Percentiles rank a stretch among this genome's conserved stretches.
phyloP scores from a whole-genome alignment of 92 coral and sea anemone species.

The Epizoanthus fatuus region DNA sequence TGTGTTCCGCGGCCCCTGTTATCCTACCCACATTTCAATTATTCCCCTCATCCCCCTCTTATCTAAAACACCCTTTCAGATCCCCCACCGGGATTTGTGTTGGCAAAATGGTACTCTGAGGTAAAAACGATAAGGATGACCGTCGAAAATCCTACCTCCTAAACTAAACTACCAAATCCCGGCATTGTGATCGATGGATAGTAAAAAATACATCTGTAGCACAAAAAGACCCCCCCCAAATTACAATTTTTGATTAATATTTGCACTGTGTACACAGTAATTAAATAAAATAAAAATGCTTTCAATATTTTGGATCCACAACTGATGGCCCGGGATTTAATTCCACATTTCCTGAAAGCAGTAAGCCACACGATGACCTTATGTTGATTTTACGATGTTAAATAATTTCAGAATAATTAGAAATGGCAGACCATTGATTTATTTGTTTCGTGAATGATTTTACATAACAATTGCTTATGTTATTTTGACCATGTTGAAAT shows the following conservation, averaged over 20 bases:
- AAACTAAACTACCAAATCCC: too few species aligned
- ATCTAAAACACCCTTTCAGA: slow-evolving; percentile 32
- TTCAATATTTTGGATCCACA: slow-evolving; percentile 9
- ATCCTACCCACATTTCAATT: too few species aligned
- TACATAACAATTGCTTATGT: slow-evolving; percentile 24
- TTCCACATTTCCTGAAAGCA: slow-evolving; percentile 43
- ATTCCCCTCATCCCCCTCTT: slow-evolving; percentile 12
- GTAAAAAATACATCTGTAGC: too few species aligned
- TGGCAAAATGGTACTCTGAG: slow-evolving; percentile 26
- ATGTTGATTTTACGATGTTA: too few species aligned
- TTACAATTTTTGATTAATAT: too few species aligned
- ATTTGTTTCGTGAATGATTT: slow-evolving; percentile 21
- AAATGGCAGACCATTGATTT: slow-evolving; percentile 19
- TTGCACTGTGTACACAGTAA: too few species aligned
- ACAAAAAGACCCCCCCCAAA: too few species aligned
- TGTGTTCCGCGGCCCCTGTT: too few species aligned
- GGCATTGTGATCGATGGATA: too few species aligned
- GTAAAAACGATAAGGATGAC: slow-evolving; percentile 25
- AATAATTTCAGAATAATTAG: not conserved
- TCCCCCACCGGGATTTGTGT: slow-evolving; percentile 41
- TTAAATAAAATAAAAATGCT: too few species aligned
- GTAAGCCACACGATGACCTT: not conserved
- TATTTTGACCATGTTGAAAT: slow-evolving; percentile 28
- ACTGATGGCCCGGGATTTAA: slow-evolving; percentile 29
- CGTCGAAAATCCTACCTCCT: slow-evolving; percentile 1